These are phyloP conservation scores for Pegoplata infirma DNA, from an alignment of 2,888 invertebrate species.

Conservation along the genomic window DNA sequence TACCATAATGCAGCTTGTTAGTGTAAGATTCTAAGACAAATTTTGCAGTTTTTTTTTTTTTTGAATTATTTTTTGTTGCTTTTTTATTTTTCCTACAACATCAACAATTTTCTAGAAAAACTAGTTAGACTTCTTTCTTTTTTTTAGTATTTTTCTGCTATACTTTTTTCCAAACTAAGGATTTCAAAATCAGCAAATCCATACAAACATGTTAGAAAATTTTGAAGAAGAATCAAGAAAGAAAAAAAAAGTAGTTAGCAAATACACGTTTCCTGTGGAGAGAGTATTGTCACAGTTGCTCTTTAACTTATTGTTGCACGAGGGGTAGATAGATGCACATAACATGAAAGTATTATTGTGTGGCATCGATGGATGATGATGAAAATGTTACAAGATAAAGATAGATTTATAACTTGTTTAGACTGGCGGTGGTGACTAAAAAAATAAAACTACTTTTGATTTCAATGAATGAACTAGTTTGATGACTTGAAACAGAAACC, in stretches of 20 bases:
- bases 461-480: too few relatives aligned
- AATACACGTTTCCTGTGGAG: conserved; percentile 32
- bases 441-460: too few relatives aligned
- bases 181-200: conserved; percentile 52
- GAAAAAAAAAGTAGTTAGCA: not conserved
- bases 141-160: not conserved
- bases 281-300: conserved; percentile 46
- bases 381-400: not conserved
- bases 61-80: not conserved
- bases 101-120: conserved; percentile 19
- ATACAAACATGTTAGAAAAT: conserved; percentile 1
- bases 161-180: conserved; percentile 31
- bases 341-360: not conserved
- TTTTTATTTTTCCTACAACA: not conserved
- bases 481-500: too few relatives aligned
- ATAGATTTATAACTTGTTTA: too few relatives aligned
- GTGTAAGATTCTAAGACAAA: conserved; percentile 47
- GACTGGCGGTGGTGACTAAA: too few relatives aligned
- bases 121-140: conserved; percentile 57
- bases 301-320: conserved; percentile 16
- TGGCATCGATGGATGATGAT: conserved; percentile 35
- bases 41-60: conserved; percentile 13
- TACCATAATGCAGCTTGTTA: conserved; percentile 58
- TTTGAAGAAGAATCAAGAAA: not conserved
- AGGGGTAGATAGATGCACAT: too few relatives aligned